Evolutionary conservation across 2,888 invertebrate species (phyloP).

Genomic region (Nomada ruficornis): DNA sequence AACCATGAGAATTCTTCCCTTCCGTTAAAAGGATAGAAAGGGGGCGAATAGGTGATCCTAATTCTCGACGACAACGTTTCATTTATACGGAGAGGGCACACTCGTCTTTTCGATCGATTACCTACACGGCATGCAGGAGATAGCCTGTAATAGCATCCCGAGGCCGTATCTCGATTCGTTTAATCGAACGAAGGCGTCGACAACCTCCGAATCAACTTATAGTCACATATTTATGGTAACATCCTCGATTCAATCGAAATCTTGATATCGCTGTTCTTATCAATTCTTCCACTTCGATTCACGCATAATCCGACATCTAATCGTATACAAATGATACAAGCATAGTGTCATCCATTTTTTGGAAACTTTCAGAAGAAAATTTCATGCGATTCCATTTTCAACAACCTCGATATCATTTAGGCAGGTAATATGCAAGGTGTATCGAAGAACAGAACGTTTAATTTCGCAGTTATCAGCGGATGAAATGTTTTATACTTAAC

Average conservation of each 20-base stretch:
- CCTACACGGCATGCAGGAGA: constrained; percentile 10
- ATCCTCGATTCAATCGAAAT: background rate
- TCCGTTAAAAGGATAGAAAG: background rate
- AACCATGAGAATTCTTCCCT: background rate
- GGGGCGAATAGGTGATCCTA: constrained; percentile 31
- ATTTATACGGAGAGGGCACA: constrained; percentile 35
- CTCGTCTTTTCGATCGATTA: constrained; percentile 52
- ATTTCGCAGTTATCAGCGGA: too few species aligned
- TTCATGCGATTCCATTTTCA: too few species aligned
- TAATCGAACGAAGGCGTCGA: constrained; percentile 37
- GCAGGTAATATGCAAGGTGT: too few species aligned
- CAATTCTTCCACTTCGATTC: background rate
- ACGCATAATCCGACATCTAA: too few species aligned
- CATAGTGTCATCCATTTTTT: too few species aligned
- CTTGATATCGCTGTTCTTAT: background rate
- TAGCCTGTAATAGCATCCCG: constrained; percentile 44
- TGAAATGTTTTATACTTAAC: too few species aligned
- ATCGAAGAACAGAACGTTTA: too few species aligned
- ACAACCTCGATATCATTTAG: too few species aligned
- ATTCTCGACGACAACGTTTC: constrained; percentile 52
- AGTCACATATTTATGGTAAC: constrained; percentile 11
- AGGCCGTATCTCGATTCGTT: constrained; percentile 52
- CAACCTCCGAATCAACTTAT: background rate
- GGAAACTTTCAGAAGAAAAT: too few species aligned
- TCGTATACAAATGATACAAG: too few species aligned